These are phyloP conservation scores for Epicampocera succincta DNA, from an alignment of 2,888 invertebrate species.

Conservation along the genomic window DNA sequence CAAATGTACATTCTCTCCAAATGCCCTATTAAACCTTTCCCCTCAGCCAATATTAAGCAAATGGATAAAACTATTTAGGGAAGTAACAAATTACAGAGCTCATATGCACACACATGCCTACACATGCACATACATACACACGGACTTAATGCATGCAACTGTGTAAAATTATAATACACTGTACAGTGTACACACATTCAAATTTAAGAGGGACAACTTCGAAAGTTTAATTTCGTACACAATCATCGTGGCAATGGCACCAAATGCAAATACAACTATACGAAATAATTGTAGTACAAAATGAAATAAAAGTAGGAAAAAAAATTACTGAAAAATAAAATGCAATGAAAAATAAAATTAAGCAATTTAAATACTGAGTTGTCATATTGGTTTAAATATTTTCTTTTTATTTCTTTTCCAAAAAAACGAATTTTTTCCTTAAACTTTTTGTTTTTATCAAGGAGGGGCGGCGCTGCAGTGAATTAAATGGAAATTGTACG, in stretches of 20 bases:
- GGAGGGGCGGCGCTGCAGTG: slow-evolving; percentile 26
- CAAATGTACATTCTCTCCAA: too few relatives aligned
- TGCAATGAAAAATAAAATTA: slow-evolving; percentile 55
- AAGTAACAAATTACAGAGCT: slow-evolving; percentile 56
- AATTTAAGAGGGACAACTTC: slow-evolving; percentile 21
- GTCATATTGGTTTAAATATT: slow-evolving; percentile 55
- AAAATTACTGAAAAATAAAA: neutral
- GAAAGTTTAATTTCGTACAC: slow-evolving; percentile 14
- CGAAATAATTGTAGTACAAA: slow-evolving; percentile 39
- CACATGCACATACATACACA: neutral
- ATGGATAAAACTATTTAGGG: slow-evolving; percentile 40
- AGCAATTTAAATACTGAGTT: slow-evolving; percentile 65
- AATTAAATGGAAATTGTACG: slow-evolving; percentile 33
- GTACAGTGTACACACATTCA: neutral
- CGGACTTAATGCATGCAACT: too few relatives aligned
- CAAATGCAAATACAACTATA: slow-evolving; percentile 42
- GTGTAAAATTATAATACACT: slow-evolving; percentile 1
- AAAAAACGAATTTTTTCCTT: neutral
- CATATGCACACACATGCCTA: neutral
- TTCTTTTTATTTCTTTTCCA: slow-evolving; percentile 34
- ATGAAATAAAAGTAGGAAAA: slow-evolving; percentile 2
- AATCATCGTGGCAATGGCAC: slow-evolving; percentile 38
- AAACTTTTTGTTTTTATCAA: neutral
- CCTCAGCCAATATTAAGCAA: slow-evolving; percentile 19
- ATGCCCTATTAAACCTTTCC: neutral